A percentile compares a stretch with the other conserved stretches of the same genome.
phyloP scores from a whole-genome alignment of 2,113 vertebrate genomes.

The Hippolais icterina region DNA sequence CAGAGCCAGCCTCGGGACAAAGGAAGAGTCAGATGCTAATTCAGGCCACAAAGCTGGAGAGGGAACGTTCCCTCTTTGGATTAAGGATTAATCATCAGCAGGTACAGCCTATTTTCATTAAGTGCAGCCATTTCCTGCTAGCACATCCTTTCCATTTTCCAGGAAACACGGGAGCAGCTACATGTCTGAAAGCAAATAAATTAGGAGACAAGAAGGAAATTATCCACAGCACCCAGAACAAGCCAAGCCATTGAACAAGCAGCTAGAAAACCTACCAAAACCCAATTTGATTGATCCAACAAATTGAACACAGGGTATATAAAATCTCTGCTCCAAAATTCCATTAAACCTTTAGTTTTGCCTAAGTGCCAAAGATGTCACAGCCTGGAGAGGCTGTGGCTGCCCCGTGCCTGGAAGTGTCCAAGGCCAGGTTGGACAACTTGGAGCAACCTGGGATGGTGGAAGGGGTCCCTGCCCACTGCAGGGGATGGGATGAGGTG shows the following conservation, averaged over 20 bases:
- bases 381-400: accelerated
- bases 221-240: not conserved
- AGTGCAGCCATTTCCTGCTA: not conserved
- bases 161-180: not conserved
- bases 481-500: not conserved
- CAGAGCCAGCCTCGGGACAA: not conserved
- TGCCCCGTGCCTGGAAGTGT: accelerated
- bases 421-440: not conserved
- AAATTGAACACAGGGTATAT: not conserved
- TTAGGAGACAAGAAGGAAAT: not conserved
- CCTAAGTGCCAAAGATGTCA: not conserved
- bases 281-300: not conserved
- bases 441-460: not conserved
- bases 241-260: not conserved
- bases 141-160: not conserved
- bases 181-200: not conserved
- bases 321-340: not conserved
- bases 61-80: not conserved
- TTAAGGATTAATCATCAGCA: not conserved
- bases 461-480: not conserved
- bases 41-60: not conserved
- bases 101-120: not conserved
- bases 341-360: not conserved
- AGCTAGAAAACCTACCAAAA: not conserved
- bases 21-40: not conserved